Percentiles rank a stretch among this genome's conserved stretches.
Evolutionary conservation across 2,113 vertebrate genomes (phyloP).

Genomic region (Actenoides lindsayi): DNA sequence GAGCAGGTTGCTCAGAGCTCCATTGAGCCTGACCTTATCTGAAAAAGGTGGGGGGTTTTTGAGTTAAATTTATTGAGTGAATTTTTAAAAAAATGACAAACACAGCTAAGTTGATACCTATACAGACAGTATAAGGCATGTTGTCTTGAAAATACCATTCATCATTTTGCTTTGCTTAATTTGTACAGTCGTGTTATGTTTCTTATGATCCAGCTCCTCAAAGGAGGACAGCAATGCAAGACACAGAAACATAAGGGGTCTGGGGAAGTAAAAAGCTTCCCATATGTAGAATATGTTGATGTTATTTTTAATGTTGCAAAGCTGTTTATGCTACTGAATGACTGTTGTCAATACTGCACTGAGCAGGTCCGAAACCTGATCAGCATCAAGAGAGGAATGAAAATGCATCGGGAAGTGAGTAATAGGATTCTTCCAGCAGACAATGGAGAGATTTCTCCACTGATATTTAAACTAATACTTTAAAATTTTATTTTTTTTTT

Average conservation of each 20-base stretch:
- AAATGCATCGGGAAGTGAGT: slow-evolving; percentile 75
- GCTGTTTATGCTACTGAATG: slow-evolving; percentile 11
- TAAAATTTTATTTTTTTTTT: neutral
- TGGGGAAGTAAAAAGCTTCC: neutral
- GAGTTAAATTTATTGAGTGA: neutral
- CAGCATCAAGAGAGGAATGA: slow-evolving; percentile 66
- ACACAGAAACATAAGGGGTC: neutral
- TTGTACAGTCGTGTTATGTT: neutral
- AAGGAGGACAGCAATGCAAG: neutral
- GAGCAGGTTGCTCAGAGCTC: no score
- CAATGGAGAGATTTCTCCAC: neutral
- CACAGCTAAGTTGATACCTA: neutral
- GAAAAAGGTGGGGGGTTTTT: neutral
- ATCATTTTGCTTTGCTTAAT: neutral
- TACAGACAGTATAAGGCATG: neutral
- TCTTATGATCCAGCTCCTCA: neutral
- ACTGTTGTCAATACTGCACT: slow-evolving; percentile 64
- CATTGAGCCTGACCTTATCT: neutral
- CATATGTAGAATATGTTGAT: neutral
- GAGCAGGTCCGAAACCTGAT: slow-evolving; percentile 70
- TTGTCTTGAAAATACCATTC: neutral
- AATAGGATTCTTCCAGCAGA: slow-evolving; percentile 48
- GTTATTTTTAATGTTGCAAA: neutral
- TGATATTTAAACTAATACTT: neutral
- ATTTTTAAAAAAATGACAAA: neutral